Conservation (phyloP, 2,888 invertebrate genomes). For the Eupithecia exiguata region DNA sequence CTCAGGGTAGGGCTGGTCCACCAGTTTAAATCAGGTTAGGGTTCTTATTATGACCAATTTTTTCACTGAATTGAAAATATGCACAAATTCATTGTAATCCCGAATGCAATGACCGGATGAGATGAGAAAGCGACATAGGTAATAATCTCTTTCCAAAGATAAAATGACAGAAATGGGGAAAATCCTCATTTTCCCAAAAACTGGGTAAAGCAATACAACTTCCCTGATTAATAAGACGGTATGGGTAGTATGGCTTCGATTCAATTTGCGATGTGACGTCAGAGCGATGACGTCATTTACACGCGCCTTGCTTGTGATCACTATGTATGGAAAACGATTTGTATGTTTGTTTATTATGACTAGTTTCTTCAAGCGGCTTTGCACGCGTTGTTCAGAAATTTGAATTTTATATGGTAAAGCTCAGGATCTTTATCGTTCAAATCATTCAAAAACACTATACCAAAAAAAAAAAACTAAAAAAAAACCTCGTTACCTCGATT, state of each 20-base stretch:
- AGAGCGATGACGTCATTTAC: constrained; percentile 16
- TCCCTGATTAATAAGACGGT: constrained; percentile 9
- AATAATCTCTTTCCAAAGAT: background rate
- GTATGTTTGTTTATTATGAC: background rate
- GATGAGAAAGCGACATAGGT: background rate
- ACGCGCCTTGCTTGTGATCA: background rate
- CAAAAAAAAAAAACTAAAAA: too few species aligned
- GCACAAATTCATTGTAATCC: too few species aligned
- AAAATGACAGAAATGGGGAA: background rate
- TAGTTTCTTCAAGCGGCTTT: too few species aligned
- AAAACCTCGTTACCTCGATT: too few species aligned
- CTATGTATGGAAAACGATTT: background rate
- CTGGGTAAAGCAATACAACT: constrained; percentile 5
- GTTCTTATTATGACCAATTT: too few species aligned
- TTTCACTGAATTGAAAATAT: too few species aligned
- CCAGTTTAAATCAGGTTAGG: too few species aligned
- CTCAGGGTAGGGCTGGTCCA: too few species aligned
- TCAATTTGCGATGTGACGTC: constrained; percentile 26
- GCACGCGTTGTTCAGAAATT: too few species aligned
- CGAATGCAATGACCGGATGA: background rate
- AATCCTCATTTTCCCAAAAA: background rate
- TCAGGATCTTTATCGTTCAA: too few species aligned
- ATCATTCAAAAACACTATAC: too few species aligned
- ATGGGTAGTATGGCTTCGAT: constrained; percentile 15
- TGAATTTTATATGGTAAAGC: too few species aligned